phyloP scores from a whole-genome alignment of 2,113 vertebrate species.

The Cyanistes caeruleus region DNA sequence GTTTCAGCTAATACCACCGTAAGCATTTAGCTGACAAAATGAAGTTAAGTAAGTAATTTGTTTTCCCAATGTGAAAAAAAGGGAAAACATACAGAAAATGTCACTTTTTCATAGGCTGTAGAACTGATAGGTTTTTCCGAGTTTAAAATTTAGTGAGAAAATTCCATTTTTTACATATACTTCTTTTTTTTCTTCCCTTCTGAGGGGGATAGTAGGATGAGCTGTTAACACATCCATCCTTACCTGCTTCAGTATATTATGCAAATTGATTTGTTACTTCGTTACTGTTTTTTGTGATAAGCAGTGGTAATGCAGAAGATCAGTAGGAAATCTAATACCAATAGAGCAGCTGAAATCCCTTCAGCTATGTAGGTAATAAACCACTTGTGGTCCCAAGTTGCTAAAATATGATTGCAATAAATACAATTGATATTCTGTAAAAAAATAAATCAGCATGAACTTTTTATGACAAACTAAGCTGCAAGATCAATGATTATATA shows the following conservation, averaged over 20 bases:
- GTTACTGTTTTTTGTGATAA: conserved; percentile 1
- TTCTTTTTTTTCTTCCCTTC: neutral
- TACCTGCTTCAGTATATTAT: neutral
- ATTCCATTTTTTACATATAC: neutral
- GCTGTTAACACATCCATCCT: neutral
- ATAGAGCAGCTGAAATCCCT: neutral
- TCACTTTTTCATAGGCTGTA: neutral
- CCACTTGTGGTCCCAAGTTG: neutral
- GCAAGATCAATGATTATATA: neutral
- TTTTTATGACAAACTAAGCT: neutral
- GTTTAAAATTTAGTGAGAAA: neutral
- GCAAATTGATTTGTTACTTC: neutral
- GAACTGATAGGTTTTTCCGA: neutral
- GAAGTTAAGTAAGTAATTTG: neutral
- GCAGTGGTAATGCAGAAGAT: neutral
- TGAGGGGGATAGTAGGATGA: neutral
- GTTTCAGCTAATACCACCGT: neutral
- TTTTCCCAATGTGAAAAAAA: neutral
- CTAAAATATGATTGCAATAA: neutral
- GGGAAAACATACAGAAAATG: rapidly evolving
- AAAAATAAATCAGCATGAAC: neutral
- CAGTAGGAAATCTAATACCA: neutral
- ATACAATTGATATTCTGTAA: neutral
- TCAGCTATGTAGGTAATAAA: neutral
- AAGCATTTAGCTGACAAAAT: neutral